A percentile compares a stretch with the other conserved stretches of the same genome.
Conservation (phyloP, 2,888 invertebrate species). For the Sarcophaga rosellei region DNA sequence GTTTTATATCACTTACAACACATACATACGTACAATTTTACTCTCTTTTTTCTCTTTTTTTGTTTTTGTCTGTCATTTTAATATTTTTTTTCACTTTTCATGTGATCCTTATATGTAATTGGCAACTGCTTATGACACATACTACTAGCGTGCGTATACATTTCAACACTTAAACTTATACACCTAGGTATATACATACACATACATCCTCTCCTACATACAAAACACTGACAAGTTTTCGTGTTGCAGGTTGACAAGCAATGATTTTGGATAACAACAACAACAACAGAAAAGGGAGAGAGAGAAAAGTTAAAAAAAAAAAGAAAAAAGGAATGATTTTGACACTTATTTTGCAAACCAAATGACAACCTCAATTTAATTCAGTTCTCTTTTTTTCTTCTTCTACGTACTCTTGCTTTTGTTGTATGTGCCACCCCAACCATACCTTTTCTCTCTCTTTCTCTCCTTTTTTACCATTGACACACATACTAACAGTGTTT, state of each 20-base stretch:
- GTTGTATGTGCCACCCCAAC: too few species aligned
- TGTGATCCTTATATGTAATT: slow-evolving; percentile 27
- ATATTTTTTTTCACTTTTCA: not conserved
- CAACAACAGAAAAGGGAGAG: not conserved
- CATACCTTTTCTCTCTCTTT: too few species aligned
- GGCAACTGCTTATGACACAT: slow-evolving; percentile 44
- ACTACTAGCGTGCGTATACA: slow-evolving; percentile 20
- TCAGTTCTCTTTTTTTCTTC: not conserved
- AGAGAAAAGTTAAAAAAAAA: not conserved
- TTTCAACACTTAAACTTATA: not conserved
- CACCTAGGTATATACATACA: not conserved
- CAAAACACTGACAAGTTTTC: not conserved
- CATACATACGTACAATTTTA: not conserved
- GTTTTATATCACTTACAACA: not conserved
- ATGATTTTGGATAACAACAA: not conserved
- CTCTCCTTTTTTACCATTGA: too few species aligned
- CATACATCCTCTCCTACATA: not conserved
- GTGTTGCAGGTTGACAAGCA: not conserved
- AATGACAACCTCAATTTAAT: slow-evolving; percentile 36
- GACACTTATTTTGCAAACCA: slow-evolving; percentile 48
- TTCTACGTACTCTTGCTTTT: not conserved
- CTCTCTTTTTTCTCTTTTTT: not conserved
- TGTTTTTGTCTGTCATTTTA: not conserved
- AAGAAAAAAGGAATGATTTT: slow-evolving; percentile 31
- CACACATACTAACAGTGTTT: too few species aligned